phyloP scores from a whole-genome alignment of 2,113 vertebrate species.

The Arenaria interpres region DNA sequence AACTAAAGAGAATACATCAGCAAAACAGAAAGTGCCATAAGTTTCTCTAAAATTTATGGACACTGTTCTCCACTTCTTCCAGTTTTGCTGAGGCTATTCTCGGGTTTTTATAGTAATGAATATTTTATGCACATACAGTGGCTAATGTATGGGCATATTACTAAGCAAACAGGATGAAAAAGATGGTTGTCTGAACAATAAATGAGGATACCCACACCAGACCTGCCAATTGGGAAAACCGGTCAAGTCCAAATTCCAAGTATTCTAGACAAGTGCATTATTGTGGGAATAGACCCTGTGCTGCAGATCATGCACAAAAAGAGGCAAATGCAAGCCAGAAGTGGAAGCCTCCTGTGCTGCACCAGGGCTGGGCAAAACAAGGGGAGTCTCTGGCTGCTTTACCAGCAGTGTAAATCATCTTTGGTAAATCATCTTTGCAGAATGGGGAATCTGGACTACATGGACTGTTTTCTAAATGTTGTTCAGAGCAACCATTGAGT shows the following conservation, averaged over 20 bases:
- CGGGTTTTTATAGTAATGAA: background rate
- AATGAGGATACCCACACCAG: background rate
- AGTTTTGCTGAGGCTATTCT: background rate
- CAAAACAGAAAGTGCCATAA: background rate
- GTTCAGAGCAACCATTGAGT: background rate
- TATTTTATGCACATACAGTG: background rate
- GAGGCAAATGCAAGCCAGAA: background rate
- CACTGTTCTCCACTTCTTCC: background rate
- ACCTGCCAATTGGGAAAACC: rapidly evolving
- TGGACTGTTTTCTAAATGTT: background rate
- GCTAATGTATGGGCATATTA: background rate
- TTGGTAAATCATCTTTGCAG: background rate
- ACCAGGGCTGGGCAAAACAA: background rate
- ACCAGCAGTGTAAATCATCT: background rate
- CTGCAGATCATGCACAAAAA: rapidly evolving
- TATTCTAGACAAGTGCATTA: background rate
- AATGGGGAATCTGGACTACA: background rate
- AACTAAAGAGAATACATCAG: background rate
- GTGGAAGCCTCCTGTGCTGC: background rate
- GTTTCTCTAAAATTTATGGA: background rate
- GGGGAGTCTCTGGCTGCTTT: background rate
- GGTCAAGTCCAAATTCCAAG: background rate
- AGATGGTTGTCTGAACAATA: background rate
- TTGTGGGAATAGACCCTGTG: rapidly evolving
- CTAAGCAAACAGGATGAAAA: background rate